Percentiles rank a stretch among this genome's conserved stretches.
These are phyloP conservation scores for Rhynchotus rufescens DNA, from an alignment of 2,797 vertebrate species.

Conservation along the genomic window DNA sequence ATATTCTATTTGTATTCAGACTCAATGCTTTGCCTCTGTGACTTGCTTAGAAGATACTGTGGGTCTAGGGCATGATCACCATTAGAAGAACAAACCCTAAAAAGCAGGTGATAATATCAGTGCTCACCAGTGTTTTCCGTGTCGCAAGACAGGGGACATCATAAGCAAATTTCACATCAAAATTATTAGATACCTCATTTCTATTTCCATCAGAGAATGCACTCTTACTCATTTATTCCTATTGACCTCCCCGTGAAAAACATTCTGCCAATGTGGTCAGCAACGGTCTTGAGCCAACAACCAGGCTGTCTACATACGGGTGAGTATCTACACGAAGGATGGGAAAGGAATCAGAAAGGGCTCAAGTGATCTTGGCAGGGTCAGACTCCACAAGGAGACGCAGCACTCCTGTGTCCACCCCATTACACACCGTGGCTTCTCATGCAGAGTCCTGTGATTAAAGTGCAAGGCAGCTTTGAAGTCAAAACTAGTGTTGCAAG, in stretches of 20 bases:
- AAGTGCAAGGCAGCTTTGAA: constrained; percentile 35
- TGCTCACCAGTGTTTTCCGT: neutral
- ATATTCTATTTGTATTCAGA: neutral
- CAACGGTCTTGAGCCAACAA: neutral
- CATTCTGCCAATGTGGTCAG: neutral
- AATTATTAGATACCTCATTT: neutral
- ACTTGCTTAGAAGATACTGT: neutral
- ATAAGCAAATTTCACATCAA: neutral
- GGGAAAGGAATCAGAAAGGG: constrained; percentile 17
- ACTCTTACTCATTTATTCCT: neutral
- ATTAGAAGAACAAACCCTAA: neutral
- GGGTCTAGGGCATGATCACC: neutral
- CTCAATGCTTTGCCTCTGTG: neutral
- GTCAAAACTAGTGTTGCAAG: neutral
- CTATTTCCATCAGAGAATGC: neutral
- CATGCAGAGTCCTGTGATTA: accelerated
- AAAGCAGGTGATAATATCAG: neutral
- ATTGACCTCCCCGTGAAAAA: accelerated
- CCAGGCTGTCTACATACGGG: neutral
- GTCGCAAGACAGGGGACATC: accelerated
- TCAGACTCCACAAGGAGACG: neutral
- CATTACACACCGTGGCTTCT: accelerated
- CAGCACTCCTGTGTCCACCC: neutral
- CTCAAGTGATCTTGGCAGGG: neutral
- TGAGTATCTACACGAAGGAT: accelerated